A percentile compares a stretch with the other conserved stretches of the same genome.
Conservation (phyloP, 2,888 invertebrate species). For the Cristatella mucedo region DNA sequence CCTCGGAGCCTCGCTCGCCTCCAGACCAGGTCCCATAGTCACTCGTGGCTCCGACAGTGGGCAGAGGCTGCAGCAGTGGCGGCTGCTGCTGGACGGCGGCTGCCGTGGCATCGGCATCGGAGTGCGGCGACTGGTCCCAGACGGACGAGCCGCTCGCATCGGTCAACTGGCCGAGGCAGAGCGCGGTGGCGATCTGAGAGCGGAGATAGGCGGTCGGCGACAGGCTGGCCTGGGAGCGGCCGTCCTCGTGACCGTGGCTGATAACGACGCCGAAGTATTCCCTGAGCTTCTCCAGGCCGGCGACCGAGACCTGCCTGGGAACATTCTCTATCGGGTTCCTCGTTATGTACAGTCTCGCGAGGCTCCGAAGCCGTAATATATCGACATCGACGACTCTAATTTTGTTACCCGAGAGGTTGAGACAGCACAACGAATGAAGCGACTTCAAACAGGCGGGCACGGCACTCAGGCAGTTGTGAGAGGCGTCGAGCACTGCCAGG, state of each 20-base stretch:
- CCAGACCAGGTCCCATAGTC: too few relatives aligned
- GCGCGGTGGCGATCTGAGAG: too few relatives aligned
- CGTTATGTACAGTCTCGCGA: constrained; percentile 1
- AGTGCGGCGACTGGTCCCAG: too few relatives aligned
- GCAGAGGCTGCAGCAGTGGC: too few relatives aligned
- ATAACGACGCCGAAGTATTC: constrained; percentile 1
- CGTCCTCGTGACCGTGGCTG: neutral
- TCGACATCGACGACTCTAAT: constrained; percentile 1
- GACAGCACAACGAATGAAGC: neutral
- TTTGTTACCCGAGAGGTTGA: constrained; percentile 9
- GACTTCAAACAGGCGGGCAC: constrained; percentile 1
- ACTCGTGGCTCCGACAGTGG: too few relatives aligned
- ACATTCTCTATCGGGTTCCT: constrained; percentile 11
- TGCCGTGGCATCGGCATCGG: too few relatives aligned
- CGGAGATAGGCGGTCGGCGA: too few relatives aligned
- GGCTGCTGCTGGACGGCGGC: too few relatives aligned
- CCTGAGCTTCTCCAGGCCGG: constrained; percentile 1
- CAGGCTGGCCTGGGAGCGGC: too few relatives aligned
- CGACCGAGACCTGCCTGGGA: constrained; percentile 6
- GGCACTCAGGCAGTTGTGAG: constrained; percentile 7
- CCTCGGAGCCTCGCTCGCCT: too few relatives aligned
- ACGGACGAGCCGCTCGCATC: too few relatives aligned
- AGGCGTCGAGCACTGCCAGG: constrained; percentile 6
- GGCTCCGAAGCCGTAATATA: neutral
- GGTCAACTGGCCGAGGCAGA: too few relatives aligned